Base-by-base conservation (phyloP, 2,888 invertebrate species). In the Drosophila picticornis region DNA sequence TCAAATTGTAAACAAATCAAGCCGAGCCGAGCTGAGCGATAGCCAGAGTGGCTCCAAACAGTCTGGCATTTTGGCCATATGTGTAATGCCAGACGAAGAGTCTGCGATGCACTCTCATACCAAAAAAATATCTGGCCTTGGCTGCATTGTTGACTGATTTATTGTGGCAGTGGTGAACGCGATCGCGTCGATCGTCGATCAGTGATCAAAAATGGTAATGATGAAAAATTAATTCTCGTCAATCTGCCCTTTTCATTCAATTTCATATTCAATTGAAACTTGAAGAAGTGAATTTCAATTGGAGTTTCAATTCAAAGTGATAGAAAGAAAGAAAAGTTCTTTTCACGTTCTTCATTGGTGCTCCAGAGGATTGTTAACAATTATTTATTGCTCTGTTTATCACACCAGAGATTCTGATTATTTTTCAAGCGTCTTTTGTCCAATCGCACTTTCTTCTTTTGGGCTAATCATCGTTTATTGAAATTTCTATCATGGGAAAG, bases 171-270 rank as follows among this genome's bases (percentile, higher is more conserved):
- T 38, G 29, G 38, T n/a, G 69, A 72, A 69, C 75, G 68, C 63
- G 69, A 72, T 76, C 81, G 64, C 63, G 50, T 38, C 69, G 75
- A 55, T 56, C 71, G 68, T 51, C 36, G 73, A 70, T 69, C 72
- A 72, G 66, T 29, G 72, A 70, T 72, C 72, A 71, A 67, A 72
- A 75, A 72, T 84, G 60, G 83, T 90, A 89, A 89, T 90, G 89
- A 89, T 89, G 90, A 89, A 89, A 89, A 90, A 89, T 90, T 89
- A 89, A 81, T 83, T 74, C 80, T 80, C 76, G 80, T 83, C 88
- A 88, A 88, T 66, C 67, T 75, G 80, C 71, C 43, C 60, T 53
- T 72, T 75, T 74, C 48, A 60, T 65, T 56, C 66, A 74, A 56
- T 77, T 60, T 52, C 16, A 57, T 64, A 72, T 81, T 75, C 76